Evolutionary conservation across 1,140 invertebrate genomes (phyloP), one percentile per base, ranked within the genome.

Genomic region (Heliconius himera): DNA sequence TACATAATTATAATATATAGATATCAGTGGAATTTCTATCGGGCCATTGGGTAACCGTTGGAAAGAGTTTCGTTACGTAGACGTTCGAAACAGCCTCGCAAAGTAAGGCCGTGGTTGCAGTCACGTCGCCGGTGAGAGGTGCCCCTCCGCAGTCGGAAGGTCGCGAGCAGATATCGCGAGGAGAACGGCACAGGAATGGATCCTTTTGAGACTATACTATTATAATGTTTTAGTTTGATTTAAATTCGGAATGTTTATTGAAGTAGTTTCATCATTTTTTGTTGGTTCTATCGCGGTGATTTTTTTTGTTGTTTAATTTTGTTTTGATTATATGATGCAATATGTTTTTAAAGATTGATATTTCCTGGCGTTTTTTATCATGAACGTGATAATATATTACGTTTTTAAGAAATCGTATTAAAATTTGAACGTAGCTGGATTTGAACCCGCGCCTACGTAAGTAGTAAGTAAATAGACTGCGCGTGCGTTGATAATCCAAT

Each of bases 51-150:
- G 91, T 94, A 94, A 94, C 90, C 86, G 83, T 72, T 92, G 87
- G 91, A 92, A 92, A 93, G 92, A 93, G 91, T 87, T 90, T 89
- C 87, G 89, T 93, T 93, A 94, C 92, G 91, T 93, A 91, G 87
- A 90, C 85, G 91, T 93, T 94, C 90, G 87, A 93, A 92, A 90
- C 90, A 92, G 90, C 91, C 91, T 93, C 93, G 93, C 89, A 86
- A 88, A 84, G 87, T 93, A 91, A 93, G 92, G 91, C 93, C 91
- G 91, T 89, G 90, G 89, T 90, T 90, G 90, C 91, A 91, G 91
- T 93, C 93, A 93, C 93, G 91, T 92, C 87, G 91, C 20, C 89
- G 89, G 93, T 93, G 91, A 93, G 91, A 93, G 91, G 91, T 87
- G 88, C 88, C 91, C 91, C 91, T 90, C 90, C 90, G 89, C 85